phyloP scores from a whole-genome alignment of 2,113 vertebrate genomes.

The Hiodon tergisus region DNA sequence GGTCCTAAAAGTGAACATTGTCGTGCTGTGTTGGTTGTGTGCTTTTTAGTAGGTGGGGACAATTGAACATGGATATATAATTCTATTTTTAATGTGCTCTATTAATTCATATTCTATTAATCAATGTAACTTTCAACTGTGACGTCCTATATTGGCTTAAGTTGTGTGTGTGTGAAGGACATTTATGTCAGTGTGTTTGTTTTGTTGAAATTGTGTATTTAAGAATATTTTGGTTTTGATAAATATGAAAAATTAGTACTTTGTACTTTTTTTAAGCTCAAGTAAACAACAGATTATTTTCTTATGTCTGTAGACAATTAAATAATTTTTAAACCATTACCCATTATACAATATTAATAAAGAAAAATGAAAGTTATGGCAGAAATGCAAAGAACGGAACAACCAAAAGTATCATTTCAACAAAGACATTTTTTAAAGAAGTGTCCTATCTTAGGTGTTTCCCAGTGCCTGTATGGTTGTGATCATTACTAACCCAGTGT shows the following conservation, averaged over 20 bases:
- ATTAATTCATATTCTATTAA: neutral
- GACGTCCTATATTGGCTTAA: slow-evolving; percentile 1
- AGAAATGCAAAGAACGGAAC: neutral
- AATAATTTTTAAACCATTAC: neutral
- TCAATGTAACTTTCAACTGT: neutral
- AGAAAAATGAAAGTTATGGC: neutral
- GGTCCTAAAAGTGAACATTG: neutral
- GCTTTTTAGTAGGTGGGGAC: neutral
- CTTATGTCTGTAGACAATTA: slow-evolving; percentile 12
- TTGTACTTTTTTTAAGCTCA: neutral
- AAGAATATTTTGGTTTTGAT: neutral
- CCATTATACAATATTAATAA: slow-evolving; percentile 15
- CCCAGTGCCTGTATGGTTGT: neutral
- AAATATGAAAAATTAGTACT: slow-evolving; percentile 12
- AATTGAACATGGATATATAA: slow-evolving; percentile 2
- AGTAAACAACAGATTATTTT: slow-evolving; percentile 10
- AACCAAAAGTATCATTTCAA: slow-evolving; percentile 8
- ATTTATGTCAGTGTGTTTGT: slow-evolving; percentile 1
- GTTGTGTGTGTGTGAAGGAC: neutral
- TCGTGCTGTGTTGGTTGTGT: neutral
- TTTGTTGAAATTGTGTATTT: slow-evolving; percentile 1
- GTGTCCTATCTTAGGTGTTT: neutral
- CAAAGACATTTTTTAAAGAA: neutral
- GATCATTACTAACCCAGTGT: slow-evolving; percentile 5
- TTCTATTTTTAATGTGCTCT: neutral